Evolutionary conservation across 2,797 vertebrate genomes (phyloP).

Genomic region (Pempheris klunzingeri): DNA sequence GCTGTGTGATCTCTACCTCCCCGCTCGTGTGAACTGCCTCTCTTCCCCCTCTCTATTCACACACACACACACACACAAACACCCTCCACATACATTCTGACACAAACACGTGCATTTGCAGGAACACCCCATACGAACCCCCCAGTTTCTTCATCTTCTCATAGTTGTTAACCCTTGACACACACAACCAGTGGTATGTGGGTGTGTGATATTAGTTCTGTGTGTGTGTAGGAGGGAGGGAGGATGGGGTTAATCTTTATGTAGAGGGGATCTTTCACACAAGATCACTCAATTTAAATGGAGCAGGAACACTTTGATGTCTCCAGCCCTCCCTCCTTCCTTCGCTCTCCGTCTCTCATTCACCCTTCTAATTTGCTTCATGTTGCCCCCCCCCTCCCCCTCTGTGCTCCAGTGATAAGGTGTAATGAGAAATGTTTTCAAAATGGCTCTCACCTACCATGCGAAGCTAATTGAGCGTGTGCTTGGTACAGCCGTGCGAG

Average conservation of each 20-base stretch:
- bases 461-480: constrained; percentile 64
- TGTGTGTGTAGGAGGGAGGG: constrained; percentile 54
- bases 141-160: constrained; percentile 59
- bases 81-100: constrained; percentile 21
- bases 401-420: constrained; percentile 77
- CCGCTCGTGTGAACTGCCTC: constrained; percentile 13
- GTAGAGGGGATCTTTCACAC: constrained; percentile 81
- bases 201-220: constrained; percentile 71
- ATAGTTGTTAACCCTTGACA: constrained; percentile 81
- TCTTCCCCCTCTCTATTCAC: neutral
- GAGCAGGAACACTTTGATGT: constrained; percentile 81
- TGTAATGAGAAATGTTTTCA: constrained; percentile 83
- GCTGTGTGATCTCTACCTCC: constrained; percentile 51
- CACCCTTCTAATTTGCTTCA: constrained; percentile 74
- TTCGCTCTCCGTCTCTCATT: constrained; percentile 59
- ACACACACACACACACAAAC: neutral
- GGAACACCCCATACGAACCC: constrained; percentile 27
- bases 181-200: constrained; percentile 73
- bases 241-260: constrained; percentile 79
- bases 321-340: constrained; percentile 53
- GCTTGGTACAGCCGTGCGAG: constrained; percentile 42
- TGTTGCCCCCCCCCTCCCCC: constrained; percentile 70
- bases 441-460: constrained; percentile 73
- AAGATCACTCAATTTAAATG: constrained; percentile 82
- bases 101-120: constrained; percentile 24